Evolutionary conservation across 1,140 invertebrate genomes (phyloP), one percentile per base, ranked within the genome.

Genomic region (Glossosoma conforme): DNA sequence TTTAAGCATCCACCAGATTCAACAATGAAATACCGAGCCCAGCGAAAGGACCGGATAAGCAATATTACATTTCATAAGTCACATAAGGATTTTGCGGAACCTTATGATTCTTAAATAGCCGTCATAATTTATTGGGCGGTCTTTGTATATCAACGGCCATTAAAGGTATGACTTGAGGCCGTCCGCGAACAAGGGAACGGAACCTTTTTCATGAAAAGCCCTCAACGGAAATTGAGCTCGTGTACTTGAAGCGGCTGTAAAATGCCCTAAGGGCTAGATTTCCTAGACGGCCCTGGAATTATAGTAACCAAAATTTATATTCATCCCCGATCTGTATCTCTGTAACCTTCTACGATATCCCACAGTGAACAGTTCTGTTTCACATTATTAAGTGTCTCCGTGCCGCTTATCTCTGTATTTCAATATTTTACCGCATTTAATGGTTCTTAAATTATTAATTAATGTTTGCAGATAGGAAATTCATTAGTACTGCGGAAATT

Each of bases 281-380:
- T 52, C 42, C 49, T 38, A 14, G 18, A 38, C 8, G 22, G 32
- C 13, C 18, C 30, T 22, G 25, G 41, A 44, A 52, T 52, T 52
- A 52, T 52, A 32, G 32, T 52, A 52, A 44, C 49, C 32, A 24
- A 52, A 52, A 52, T 52, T 44, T 52, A 37, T 52, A 36, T 44
- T 25, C 33, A 52, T 44, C 41, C 47, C 47, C 37, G 38, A 40
- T n/a, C 15, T 21, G 13, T 32, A 20, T 20, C 41, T 20, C 13
- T 25, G 10, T 8, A 20, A 32, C 30, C 43, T 28, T 45, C 14
- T 3, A 13, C 28, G 42, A 2, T 20, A 18, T 32, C 38, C 9
- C 32, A 37, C 47, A 33, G 36, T 33, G 47, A 40, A 43, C 47
- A 37, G 35, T 40, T 47, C 45, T 25, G 28, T 47, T 40, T 24